Evolutionary conservation across 2,113 vertebrate species (phyloP).

Genomic region (Hyla sarda): DNA sequence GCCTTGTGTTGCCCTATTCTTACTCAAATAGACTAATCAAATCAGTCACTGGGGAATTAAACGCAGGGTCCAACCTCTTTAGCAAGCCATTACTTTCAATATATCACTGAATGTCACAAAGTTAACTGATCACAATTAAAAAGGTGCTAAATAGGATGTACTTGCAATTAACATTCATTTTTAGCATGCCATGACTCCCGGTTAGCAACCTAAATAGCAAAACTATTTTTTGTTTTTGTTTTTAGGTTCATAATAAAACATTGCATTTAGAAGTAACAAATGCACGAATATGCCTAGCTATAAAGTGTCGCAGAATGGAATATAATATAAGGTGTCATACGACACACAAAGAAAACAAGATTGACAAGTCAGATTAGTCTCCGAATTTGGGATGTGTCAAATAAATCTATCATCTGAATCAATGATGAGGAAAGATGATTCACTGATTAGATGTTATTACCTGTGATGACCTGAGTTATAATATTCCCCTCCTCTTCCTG

Average conservation of each 20-base stretch:
- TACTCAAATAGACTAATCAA: constrained; percentile 85
- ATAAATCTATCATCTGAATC: neutral
- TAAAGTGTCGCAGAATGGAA: neutral
- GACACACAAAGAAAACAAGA: neutral
- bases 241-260: constrained; percentile 19
- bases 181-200: constrained; percentile 62
- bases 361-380: neutral
- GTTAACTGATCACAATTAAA: constrained; percentile 68
- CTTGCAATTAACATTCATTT: constrained; percentile 68
- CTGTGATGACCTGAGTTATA: neutral
- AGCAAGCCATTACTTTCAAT: constrained; percentile 69
- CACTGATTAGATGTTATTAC: neutral
- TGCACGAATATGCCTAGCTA: neutral
- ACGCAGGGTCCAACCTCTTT: constrained; percentile 70
- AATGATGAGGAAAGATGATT: neutral
- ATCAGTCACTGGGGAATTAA: constrained; percentile 79
- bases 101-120: constrained; percentile 71
- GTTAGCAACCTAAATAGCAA: constrained; percentile 62
- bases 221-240: constrained; percentile 64
- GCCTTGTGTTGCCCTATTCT: constrained; percentile 82
- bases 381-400: neutral
- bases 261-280: neutral
- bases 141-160: constrained; percentile 65
- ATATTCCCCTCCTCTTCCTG: neutral
- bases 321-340: too few relatives aligned